Percentiles rank a stretch among this genome's conserved stretches.
phyloP scores from a whole-genome alignment of 2,888 invertebrate species.

The Mimachlamys varia region DNA sequence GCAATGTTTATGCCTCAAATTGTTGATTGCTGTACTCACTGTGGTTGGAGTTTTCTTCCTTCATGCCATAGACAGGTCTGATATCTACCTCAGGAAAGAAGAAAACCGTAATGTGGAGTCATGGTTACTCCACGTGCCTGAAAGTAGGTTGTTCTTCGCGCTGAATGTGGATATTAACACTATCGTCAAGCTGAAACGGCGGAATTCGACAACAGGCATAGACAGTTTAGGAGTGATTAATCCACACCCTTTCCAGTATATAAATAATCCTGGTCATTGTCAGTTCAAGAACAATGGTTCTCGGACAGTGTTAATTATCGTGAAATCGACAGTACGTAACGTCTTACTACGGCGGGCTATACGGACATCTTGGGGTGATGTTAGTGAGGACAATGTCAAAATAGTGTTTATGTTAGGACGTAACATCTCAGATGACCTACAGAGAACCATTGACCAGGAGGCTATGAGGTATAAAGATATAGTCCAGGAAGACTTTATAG shows the following conservation, averaged over 20 bases:
- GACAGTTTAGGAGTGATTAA: not conserved
- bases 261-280: constrained; percentile 19
- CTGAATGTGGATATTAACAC: not conserved
- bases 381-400: not conserved
- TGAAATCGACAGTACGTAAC: constrained; percentile 3
- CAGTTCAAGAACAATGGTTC: not conserved
- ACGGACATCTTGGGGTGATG: not conserved
- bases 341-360: not conserved
- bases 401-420: not conserved
- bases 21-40: not conserved
- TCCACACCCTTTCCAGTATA: not conserved
- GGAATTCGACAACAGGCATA: not conserved
- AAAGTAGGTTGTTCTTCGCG: not conserved
- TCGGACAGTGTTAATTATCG: not conserved
- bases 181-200: not conserved
- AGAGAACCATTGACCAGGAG: not conserved
- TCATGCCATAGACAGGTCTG: not conserved
- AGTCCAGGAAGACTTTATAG: constrained; percentile 8
- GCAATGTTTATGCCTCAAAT: not conserved
- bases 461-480: not conserved
- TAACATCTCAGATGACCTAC: not conserved
- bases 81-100: not conserved
- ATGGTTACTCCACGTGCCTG: not conserved
- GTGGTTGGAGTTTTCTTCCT: not conserved
- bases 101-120: not conserved